Evolutionary conservation across 2,113 vertebrate genomes (phyloP), one percentile per base, ranked within the genome.

Genomic region (Pantherophis guttatus): DNA sequence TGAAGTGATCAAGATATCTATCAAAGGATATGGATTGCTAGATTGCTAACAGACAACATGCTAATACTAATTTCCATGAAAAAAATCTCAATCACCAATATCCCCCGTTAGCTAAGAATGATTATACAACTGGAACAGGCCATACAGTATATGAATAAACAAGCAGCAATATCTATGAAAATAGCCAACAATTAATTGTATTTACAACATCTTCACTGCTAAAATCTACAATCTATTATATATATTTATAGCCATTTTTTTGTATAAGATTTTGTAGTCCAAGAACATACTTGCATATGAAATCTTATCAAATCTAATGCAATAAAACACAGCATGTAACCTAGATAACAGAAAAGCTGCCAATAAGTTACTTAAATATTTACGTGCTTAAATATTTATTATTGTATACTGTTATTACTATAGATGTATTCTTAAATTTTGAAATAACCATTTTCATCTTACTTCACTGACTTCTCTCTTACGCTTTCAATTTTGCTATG

Each of bases 281-380:
- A 92, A 55, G 81, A 87, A 62, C 65, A 11, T 70, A 3, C 21
- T 33, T 15, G 29, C 12, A 52, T 39, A 91, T 10, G 3, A 33
- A 91, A 90, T 1, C 89, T 91, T 26, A 52, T 55, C 26, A 58
- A 89, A 85, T 86, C 90, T 85, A 92, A 94, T 90, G 23, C 70
- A 90, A 70, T 3, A 7, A 12, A 89, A 48, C 23, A 62, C 2
- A 89, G 23, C 2, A 59, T 57, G 24, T 81, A 93, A 90, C 53
- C 39, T 57, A 95, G 9, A 9, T 26, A 44, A 93, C 0, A 24
- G 33, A 92, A 87, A 33, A 0, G 0, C 13, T 57, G 24, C 75
- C 55, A 95, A 92, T 7, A 95, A 95, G 26, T 17, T 29, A 93
- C 11, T 57, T 54, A 54, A 88, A 88, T 88, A 44, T 62, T 26